Evolutionary conservation across 1,140 invertebrate genomes (phyloP).

Genomic region (Drosophila simulans): DNA sequence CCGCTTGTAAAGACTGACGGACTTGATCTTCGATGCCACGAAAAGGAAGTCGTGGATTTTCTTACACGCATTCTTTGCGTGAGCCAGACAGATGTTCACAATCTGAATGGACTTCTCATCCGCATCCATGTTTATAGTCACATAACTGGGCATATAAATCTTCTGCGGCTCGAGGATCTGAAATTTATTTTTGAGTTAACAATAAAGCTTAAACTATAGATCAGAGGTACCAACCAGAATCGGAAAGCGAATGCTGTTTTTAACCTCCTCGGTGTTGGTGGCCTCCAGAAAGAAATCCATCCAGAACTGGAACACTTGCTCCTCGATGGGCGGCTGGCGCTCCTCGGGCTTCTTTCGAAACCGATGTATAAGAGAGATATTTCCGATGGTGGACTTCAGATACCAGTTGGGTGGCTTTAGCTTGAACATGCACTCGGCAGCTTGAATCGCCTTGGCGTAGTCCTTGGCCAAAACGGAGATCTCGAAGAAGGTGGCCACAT

Average conservation of each 20-base stretch:
- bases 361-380: slow-evolving; percentile 97
- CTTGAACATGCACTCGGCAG: slow-evolving; percentile 99
- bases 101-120: slow-evolving; percentile 96
- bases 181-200: slow-evolving; percentile 6
- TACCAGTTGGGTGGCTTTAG: slow-evolving; percentile 99
- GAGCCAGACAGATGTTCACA: slow-evolving; percentile 92
- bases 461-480: slow-evolving; percentile 99
- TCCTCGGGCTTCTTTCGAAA: slow-evolving; percentile 94
- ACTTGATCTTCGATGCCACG: slow-evolving; percentile 95
- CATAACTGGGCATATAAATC: slow-evolving; percentile 96
- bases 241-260: slow-evolving; percentile 94
- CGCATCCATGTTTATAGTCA: slow-evolving; percentile 96
- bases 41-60: slow-evolving; percentile 98
- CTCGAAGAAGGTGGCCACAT: slow-evolving; percentile 99
- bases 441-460: slow-evolving; percentile 98
- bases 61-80: slow-evolving; percentile 90
- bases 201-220: not conserved
- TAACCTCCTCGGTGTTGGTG: slow-evolving; percentile 88
- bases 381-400: slow-evolving; percentile 98
- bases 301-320: slow-evolving; percentile 98
- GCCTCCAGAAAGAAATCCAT: slow-evolving; percentile 99
- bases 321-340: slow-evolving; percentile 89
- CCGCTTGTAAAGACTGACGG: slow-evolving; percentile 97
- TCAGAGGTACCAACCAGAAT: slow-evolving; percentile 83
- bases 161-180: slow-evolving; percentile 97